A percentile compares a stretch with the other conserved stretches of the same genome.
These are phyloP conservation scores for Harpalus rubripes DNA, from an alignment of 2,888 invertebrate species.

Conservation along the genomic window DNA sequence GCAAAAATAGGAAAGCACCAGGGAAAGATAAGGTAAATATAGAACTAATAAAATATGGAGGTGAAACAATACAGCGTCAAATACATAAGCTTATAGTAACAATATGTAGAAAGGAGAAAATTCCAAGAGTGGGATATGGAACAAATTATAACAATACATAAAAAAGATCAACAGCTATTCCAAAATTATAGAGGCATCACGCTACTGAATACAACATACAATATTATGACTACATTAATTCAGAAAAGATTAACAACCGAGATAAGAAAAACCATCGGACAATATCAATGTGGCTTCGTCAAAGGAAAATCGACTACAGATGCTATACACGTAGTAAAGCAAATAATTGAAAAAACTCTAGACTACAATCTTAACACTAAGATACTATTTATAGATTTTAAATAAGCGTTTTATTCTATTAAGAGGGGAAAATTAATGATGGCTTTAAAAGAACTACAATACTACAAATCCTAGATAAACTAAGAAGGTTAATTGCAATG, in stretches of 20 bases:
- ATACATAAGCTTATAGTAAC: neutral
- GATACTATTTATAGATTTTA: neutral
- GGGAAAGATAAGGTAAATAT: neutral
- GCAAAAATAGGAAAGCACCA: neutral
- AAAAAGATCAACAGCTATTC: slow-evolving; percentile 1
- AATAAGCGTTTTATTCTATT: neutral
- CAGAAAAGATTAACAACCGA: no score
- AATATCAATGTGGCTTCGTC: no score
- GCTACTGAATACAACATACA: neutral
- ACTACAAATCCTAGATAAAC: neutral
- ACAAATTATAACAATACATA: slow-evolving; percentile 1
- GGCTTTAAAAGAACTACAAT: neutral
- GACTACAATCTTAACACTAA: neutral
- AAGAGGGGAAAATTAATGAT: slow-evolving; percentile 9
- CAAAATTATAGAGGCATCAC: slow-evolving; percentile 7
- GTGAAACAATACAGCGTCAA: neutral
- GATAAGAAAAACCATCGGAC: no score
- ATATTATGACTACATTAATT: no score
- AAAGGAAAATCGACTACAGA: no score
- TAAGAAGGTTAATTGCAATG: neutral
- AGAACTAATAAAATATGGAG: slow-evolving; percentile 13
- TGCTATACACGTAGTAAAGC: no score
- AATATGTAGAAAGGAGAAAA: neutral
- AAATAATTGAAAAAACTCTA: neutral
- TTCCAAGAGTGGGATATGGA: neutral